Evolutionary conservation across 2,888 invertebrate genomes (phyloP).

Genomic region (Orchestes rusci): DNA sequence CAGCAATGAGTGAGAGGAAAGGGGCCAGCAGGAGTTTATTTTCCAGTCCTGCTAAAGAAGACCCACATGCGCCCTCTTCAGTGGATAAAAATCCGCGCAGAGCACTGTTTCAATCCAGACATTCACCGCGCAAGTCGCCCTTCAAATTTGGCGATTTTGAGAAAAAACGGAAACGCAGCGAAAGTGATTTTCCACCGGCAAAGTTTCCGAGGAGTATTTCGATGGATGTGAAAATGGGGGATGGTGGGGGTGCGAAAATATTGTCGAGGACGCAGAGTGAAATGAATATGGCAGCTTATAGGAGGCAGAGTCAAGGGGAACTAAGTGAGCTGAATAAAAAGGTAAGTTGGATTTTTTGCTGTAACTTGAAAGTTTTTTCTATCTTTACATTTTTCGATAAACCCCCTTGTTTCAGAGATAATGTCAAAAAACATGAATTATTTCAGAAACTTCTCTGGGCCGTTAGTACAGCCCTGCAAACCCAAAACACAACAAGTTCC

Average conservation of each 20-base stretch:
- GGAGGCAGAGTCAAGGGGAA: slow-evolving; percentile 39
- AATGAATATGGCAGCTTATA: slow-evolving; percentile 21
- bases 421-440: background rate
- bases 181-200: slow-evolving; percentile 38
- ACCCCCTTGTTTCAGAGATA: too few species aligned
- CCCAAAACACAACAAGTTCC: slow-evolving; percentile 60
- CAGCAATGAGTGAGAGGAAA: slow-evolving; percentile 38
- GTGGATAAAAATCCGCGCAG: too few species aligned
- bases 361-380: too few species aligned
- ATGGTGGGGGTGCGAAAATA: slow-evolving; percentile 7
- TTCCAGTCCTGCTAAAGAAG: background rate
- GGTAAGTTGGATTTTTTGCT: too few species aligned
- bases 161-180: slow-evolving; percentile 48
- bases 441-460: slow-evolving; percentile 74
- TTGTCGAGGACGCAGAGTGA: slow-evolving; percentile 29
- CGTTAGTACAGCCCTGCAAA: slow-evolving; percentile 66
- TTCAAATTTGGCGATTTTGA: slow-evolving; percentile 46
- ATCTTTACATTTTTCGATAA: too few species aligned
- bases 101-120: slow-evolving; percentile 30
- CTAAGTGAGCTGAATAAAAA: slow-evolving; percentile 58
- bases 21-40: slow-evolving; percentile 10
- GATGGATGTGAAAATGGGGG: slow-evolving; percentile 47
- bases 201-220: slow-evolving; percentile 55
- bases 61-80: too few species aligned
- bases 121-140: slow-evolving; percentile 27